phyloP scores from a whole-genome alignment of 2,113 vertebrate species.

The Eurypyga helias region DNA sequence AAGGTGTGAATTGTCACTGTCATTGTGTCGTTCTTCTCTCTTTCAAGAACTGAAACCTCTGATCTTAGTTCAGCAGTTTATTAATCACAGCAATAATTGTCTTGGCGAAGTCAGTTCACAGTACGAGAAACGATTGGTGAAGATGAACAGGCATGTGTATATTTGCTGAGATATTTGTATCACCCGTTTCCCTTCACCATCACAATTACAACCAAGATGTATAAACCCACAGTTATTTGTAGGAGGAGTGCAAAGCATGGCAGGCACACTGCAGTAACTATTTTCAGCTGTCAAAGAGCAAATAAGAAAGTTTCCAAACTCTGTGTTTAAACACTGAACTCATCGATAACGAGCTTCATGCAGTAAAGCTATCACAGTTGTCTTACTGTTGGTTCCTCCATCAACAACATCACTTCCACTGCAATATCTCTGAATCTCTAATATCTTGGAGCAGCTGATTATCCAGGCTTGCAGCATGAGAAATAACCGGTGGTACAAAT shows the following conservation, averaged over 20 bases:
- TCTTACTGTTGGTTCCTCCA: neutral
- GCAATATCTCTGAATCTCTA: neutral
- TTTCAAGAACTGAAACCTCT: neutral
- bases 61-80: neutral
- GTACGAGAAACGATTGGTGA: neutral
- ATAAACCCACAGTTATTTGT: neutral
- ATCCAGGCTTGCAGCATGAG: fast-evolving
- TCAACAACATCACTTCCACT: neutral
- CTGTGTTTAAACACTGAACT: neutral
- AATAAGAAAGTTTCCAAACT: neutral
- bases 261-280: neutral
- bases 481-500: neutral
- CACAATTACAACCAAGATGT: neutral
- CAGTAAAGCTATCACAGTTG: neutral
- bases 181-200: neutral
- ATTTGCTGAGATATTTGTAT: neutral
- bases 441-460: neutral
- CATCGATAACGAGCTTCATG: neutral
- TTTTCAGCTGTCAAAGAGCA: neutral
- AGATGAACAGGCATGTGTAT: neutral
- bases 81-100: neutral
- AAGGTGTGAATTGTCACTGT: neutral
- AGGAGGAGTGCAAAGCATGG: neutral
- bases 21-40: neutral
- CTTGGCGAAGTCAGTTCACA: neutral